Evolutionary conservation across 2,888 invertebrate species (phyloP).

Genomic region (Xanthia togata): DNA sequence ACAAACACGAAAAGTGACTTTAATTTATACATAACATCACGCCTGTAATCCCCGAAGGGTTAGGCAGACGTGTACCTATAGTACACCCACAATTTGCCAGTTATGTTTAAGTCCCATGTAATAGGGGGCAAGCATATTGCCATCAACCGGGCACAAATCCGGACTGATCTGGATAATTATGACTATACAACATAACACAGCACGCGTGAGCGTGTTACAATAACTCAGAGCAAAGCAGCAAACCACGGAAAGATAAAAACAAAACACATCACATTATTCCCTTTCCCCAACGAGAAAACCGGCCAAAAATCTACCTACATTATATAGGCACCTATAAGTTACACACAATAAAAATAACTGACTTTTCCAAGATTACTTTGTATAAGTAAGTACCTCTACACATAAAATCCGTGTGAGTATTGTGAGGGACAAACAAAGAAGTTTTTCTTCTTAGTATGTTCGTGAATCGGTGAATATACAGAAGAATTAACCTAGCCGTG

Average conservation of each 20-base stretch:
- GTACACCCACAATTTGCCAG: too few species aligned
- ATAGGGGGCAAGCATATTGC: too few species aligned
- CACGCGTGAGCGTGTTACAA: background rate
- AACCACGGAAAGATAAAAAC: slow-evolving; percentile 27
- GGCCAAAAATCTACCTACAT: slow-evolving; percentile 40
- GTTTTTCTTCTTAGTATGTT: slow-evolving; percentile 50
- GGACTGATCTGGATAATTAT: background rate
- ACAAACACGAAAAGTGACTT: too few species aligned
- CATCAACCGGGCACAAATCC: too few species aligned
- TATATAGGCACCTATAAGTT: slow-evolving; percentile 49
- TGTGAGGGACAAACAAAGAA: slow-evolving; percentile 57
- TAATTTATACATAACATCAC: too few species aligned
- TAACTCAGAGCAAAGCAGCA: slow-evolving; percentile 3
- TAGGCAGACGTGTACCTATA: too few species aligned
- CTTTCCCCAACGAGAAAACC: slow-evolving; percentile 17
- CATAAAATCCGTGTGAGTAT: slow-evolving; percentile 42
- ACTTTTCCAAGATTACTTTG: slow-evolving; percentile 60
- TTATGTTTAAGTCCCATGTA: too few species aligned
- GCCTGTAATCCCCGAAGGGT: too few species aligned
- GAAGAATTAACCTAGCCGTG: slow-evolving; percentile 46
- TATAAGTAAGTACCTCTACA: slow-evolving; percentile 49
- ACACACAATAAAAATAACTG: slow-evolving; percentile 61
- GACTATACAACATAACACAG: background rate
- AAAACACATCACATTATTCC: slow-evolving; percentile 43
- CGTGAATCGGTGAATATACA: slow-evolving; percentile 44